Conservation (phyloP, 2,797 vertebrate species). For the Neosilurus mollespiculum region DNA sequence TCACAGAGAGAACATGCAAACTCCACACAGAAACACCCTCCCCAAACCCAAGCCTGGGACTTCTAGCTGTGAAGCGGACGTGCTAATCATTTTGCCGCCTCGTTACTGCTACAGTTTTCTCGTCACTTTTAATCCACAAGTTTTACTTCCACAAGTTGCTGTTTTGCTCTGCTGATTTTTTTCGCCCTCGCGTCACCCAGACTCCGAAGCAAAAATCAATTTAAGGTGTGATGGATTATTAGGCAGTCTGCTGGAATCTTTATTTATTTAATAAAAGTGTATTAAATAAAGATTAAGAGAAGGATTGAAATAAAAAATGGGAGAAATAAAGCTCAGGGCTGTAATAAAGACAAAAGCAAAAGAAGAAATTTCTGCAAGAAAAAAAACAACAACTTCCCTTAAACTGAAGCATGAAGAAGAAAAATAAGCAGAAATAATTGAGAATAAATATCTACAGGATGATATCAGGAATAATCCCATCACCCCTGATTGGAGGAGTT, state of each 20-base stretch:
- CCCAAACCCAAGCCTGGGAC: too few species aligned
- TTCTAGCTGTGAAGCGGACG: too few species aligned
- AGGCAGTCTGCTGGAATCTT: neutral
- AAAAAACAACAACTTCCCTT: neutral
- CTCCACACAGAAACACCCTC: too few species aligned
- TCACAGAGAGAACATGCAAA: too few species aligned
- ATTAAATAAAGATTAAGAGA: conserved; percentile 1
- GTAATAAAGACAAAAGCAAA: neutral
- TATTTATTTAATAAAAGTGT: conserved; percentile 10
- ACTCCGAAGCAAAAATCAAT: neutral
- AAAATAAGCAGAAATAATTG: neutral
- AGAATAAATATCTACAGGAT: neutral
- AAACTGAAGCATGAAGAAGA: neutral
- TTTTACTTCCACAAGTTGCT: neutral
- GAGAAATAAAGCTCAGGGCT: neutral
- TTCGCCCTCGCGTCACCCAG: neutral
- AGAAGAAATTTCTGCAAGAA: neutral
- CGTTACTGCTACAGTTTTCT: too few species aligned
- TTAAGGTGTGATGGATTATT: neutral
- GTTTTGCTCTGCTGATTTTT: conserved; percentile 1
- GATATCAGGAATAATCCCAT: neutral
- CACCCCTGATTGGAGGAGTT: neutral
- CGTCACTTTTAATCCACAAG: neutral
- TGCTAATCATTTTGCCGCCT: too few species aligned
- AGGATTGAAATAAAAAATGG: neutral